Conservation (phyloP, 2,888 invertebrate genomes). For the Stenchaetothrips biformis region DNA sequence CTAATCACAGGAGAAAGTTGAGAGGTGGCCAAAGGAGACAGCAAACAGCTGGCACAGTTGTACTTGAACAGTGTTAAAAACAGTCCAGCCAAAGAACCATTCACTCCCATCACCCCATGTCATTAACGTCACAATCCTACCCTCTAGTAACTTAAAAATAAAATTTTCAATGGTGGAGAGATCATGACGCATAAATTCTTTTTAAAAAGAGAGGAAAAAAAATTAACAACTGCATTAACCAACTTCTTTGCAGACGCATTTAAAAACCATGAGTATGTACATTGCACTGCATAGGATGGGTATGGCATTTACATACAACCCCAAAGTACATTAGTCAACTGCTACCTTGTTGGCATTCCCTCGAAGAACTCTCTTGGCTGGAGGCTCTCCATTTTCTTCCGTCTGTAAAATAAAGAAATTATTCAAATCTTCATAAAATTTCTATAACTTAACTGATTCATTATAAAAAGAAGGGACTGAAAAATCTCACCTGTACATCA, state of each 20-base stretch:
- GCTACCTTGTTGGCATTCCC: slow-evolving; percentile 30
- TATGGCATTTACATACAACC: not conserved
- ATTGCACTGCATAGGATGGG: slow-evolving; percentile 23
- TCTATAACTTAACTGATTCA: slow-evolving; percentile 25
- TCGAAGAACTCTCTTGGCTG: slow-evolving; percentile 30
- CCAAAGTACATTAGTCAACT: not conserved
- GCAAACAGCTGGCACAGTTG: not conserved
- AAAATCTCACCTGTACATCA: slow-evolving; percentile 52
- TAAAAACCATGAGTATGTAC: not conserved
- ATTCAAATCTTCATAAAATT: not conserved
- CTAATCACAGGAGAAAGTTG: slow-evolving; percentile 9
- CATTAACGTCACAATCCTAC: slow-evolving; percentile 15
- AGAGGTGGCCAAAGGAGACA: slow-evolving; percentile 7
- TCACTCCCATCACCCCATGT: slow-evolving; percentile 10
- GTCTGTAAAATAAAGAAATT: not conserved
- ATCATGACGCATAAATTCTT: slow-evolving; percentile 5
- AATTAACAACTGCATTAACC: not conserved
- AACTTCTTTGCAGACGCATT: not conserved
- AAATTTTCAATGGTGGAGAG: slow-evolving; percentile 13
- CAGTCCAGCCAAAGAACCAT: not conserved
- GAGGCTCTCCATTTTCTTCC: slow-evolving; percentile 8
- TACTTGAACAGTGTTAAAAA: not conserved
- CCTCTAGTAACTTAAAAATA: slow-evolving; percentile 18
- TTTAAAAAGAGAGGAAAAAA: not conserved
- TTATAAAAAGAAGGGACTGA: not conserved